Evolutionary conservation across 2,113 vertebrate genomes (phyloP).

Genomic region (Danionella cerebrum): DNA sequence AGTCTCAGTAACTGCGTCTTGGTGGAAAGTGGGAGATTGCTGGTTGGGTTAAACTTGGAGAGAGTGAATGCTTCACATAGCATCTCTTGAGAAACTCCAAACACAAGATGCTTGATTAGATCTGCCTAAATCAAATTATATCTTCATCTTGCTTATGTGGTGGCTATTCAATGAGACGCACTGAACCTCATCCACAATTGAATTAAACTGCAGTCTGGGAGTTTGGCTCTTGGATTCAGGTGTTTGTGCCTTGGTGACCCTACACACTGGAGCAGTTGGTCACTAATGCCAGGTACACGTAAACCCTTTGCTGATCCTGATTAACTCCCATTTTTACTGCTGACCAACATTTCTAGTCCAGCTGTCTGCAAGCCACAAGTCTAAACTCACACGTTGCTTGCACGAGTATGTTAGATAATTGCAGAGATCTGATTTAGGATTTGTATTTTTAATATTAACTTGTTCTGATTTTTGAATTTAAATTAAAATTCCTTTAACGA

Average conservation of each 20-base stretch:
- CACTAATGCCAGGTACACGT: slow-evolving; percentile 30
- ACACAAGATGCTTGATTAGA: slow-evolving; percentile 9
- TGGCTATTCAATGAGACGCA: neutral
- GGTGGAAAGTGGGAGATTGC: too few relatives aligned
- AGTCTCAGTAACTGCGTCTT: too few relatives aligned
- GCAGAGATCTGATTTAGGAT: neutral
- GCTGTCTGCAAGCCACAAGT: slow-evolving; percentile 25
- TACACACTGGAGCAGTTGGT: slow-evolving; percentile 40
- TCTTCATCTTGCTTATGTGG: neutral
- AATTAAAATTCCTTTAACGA: too few relatives aligned
- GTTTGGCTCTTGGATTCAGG: neutral
- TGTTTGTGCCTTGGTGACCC: slow-evolving; percentile 20
- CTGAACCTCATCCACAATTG: neutral
- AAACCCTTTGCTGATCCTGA: slow-evolving; percentile 43
- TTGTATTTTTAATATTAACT: too few relatives aligned
- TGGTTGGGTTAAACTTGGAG: too few relatives aligned
- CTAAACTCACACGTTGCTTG: neutral
- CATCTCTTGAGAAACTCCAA: neutral
- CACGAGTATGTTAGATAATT: neutral
- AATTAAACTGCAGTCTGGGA: neutral
- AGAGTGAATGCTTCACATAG: neutral
- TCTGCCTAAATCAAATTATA: neutral
- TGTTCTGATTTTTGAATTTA: too few relatives aligned
- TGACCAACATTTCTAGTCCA: slow-evolving; percentile 27
- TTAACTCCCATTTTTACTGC: slow-evolving; percentile 22